These are phyloP conservation scores for Philotrypesis tridentata DNA, from an alignment of 1,140 invertebrate species.

Conservation along the genomic window DNA sequence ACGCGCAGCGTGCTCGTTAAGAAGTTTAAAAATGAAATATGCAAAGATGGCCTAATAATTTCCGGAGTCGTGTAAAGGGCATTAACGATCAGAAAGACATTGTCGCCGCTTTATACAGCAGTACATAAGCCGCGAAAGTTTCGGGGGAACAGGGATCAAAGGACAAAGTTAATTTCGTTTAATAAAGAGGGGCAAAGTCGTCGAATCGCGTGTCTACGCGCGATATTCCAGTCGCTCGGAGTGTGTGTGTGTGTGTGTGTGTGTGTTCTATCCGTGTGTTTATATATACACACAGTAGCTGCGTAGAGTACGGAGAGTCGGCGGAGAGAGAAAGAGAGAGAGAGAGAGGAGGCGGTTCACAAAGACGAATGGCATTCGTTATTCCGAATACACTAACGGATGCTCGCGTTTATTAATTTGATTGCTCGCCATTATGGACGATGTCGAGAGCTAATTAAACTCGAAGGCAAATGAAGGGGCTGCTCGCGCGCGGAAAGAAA, in stretches of 20 bases:
- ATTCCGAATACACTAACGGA: constrained; percentile 63
- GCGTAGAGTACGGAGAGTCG: too few species aligned
- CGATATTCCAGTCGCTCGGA: constrained; percentile 55
- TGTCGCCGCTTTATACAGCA: too few species aligned
- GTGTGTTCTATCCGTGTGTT: too few species aligned
- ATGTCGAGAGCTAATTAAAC: constrained; percentile 65
- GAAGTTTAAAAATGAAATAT: constrained; percentile 37
- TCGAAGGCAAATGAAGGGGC: constrained; percentile 55
- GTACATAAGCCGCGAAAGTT: too few species aligned
- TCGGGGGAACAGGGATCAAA: constrained; percentile 27
- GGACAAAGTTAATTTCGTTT: constrained; percentile 24
- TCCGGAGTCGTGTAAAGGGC: not conserved
- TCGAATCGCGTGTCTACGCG: constrained; percentile 35
- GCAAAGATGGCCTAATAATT: constrained; percentile 28
- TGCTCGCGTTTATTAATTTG: constrained; percentile 67
- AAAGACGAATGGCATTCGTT: constrained; percentile 62
- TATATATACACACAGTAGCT: too few species aligned
- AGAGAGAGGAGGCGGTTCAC: not conserved
- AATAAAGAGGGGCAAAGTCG: constrained; percentile 27
- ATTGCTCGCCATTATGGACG: constrained; percentile 63
- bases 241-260: too few species aligned
- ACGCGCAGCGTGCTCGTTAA: not conserved
- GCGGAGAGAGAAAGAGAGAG: too few species aligned
- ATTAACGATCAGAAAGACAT: constrained; percentile 6
- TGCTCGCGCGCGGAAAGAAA: constrained; percentile 30